A percentile compares a stretch with the other conserved stretches of the same genome.
phyloP scores from a whole-genome alignment of 2,113 vertebrate species.

The Gasterosteus nipponicus region DNA sequence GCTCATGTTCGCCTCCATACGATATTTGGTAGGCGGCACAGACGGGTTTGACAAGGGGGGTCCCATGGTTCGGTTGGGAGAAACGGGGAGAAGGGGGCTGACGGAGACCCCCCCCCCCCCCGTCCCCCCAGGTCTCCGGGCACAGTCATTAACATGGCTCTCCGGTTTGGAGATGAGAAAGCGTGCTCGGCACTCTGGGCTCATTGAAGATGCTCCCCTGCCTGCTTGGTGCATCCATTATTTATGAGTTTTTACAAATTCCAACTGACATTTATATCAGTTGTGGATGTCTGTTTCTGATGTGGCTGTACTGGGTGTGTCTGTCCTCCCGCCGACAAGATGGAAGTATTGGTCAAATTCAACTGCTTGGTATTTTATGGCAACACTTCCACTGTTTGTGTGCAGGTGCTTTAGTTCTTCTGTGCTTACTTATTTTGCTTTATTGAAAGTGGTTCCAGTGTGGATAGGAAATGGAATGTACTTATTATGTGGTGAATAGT shows the following conservation, averaged over 20 bases:
- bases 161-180: conserved; percentile 71
- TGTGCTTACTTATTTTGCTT: neutral
- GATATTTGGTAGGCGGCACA: conserved; percentile 38
- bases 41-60: conserved; percentile 29
- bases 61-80: conserved; percentile 23
- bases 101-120: conserved; percentile 38
- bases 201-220: conserved; percentile 78
- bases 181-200: conserved; percentile 50
- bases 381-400: neutral
- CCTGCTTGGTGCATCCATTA: conserved; percentile 72
- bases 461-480: neutral
- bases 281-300: conserved; percentile 55
- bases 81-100: conserved; percentile 11
- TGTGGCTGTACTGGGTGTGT: conserved; percentile 39
- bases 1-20: conserved; percentile 49
- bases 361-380: neutral
- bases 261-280: conserved; percentile 75
- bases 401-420: neutral
- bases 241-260: conserved; percentile 77
- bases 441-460: neutral
- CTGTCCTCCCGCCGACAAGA: conserved; percentile 9
- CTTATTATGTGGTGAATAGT: neutral
- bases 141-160: conserved; percentile 75
- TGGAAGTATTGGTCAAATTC: conserved; percentile 9
- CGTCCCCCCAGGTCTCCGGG: conserved; percentile 58